Evolutionary conservation across 2,888 invertebrate species (phyloP).

Genomic region (Tromatobia lineatoria): DNA sequence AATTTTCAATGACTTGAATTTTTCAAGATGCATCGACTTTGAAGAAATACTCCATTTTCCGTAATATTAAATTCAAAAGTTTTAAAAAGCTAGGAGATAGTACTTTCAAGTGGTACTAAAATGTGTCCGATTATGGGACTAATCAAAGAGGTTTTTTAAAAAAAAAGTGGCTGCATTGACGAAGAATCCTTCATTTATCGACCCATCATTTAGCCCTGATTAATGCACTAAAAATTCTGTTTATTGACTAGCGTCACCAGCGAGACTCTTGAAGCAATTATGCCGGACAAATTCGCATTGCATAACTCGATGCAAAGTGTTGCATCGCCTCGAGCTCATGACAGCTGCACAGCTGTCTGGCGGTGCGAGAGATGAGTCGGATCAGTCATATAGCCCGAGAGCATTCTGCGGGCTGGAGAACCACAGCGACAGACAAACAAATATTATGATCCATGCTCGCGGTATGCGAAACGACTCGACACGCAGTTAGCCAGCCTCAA

Average conservation of each 20-base stretch:
- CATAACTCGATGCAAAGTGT: conserved; percentile 15
- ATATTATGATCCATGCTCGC: conserved; percentile 52
- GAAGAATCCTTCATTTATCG: too few relatives aligned
- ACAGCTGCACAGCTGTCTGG: background rate
- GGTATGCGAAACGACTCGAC: conserved; percentile 30
- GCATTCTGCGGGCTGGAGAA: background rate
- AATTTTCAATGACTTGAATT: too few relatives aligned
- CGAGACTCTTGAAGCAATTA: background rate
- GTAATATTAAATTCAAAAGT: too few relatives aligned
- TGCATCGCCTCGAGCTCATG: background rate
- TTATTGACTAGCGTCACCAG: background rate
- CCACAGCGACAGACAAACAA: conserved; percentile 11
- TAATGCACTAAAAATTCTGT: background rate
- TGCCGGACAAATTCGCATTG: conserved; percentile 18
- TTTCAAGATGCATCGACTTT: too few relatives aligned
- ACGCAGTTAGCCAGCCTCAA: conserved; percentile 29
- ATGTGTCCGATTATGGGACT: too few relatives aligned
- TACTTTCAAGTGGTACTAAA: too few relatives aligned
- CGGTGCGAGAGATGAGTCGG: background rate
- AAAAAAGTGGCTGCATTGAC: too few relatives aligned
- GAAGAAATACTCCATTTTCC: too few relatives aligned
- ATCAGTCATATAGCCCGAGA: background rate
- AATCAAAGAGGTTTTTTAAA: too few relatives aligned
- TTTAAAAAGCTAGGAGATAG: too few relatives aligned
- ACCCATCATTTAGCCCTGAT: background rate